phyloP scores from a whole-genome alignment of 2,888 invertebrate species.

The Dicyrtoma fusca region DNA sequence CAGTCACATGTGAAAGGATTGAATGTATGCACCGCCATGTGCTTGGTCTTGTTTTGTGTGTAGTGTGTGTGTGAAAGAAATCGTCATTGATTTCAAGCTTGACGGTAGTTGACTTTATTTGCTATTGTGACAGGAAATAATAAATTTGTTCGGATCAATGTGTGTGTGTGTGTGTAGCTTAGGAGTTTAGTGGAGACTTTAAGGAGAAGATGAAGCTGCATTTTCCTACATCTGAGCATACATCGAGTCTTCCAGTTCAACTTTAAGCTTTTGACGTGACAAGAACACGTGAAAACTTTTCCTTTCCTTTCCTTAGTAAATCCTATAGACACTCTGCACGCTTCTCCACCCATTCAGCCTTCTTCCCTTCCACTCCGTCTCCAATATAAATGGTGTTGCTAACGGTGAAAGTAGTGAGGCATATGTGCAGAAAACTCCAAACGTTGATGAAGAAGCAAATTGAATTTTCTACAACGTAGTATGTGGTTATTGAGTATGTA shows the following conservation, averaged over 20 bases:
- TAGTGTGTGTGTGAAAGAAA: neutral
- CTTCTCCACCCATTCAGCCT: too few species aligned
- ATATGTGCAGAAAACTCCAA: too few species aligned
- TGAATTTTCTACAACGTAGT: too few species aligned
- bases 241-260: neutral
- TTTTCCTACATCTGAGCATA: neutral
- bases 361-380: too few species aligned
- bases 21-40: too few species aligned
- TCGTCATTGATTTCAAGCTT: neutral
- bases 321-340: too few species aligned
- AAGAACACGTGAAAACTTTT: constrained; percentile 20
- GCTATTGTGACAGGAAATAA: neutral
- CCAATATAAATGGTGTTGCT: too few species aligned
- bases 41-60: neutral
- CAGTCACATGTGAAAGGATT: too few species aligned
- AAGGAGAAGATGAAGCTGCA: neutral
- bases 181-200: neutral
- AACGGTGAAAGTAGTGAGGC: too few species aligned
- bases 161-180: neutral
- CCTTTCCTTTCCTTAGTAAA: neutral
- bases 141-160: neutral
- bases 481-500: too few species aligned
- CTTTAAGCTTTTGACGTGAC: constrained; percentile 20
- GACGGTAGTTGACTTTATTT: too few species aligned
- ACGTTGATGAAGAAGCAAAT: too few species aligned